These are phyloP conservation scores for Sebastes trivittatus DNA, from an alignment of 2,797 vertebrate genomes.

Conservation along the genomic window DNA sequence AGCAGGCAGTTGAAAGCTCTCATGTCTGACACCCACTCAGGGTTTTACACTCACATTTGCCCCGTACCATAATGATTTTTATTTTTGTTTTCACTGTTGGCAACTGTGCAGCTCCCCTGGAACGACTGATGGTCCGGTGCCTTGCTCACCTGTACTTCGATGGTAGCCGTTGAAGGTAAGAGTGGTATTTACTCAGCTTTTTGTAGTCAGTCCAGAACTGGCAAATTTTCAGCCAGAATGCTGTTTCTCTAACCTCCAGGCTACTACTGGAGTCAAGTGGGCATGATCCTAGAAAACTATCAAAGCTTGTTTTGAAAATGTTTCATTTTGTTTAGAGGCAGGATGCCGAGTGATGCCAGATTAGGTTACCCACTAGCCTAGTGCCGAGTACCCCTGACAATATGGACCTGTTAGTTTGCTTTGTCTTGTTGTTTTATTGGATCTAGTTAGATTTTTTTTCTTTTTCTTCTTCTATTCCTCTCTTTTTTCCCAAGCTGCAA, in stretches of 20 bases:
- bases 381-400: neutral
- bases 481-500: neutral
- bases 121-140: slow-evolving; percentile 50
- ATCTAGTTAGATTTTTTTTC: neutral
- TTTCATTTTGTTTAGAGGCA: slow-evolving; percentile 43
- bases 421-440: neutral
- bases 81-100: slow-evolving; percentile 13
- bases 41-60: slow-evolving; percentile 28
- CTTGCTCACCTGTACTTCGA: slow-evolving; percentile 60
- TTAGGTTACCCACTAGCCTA: slow-evolving; percentile 10
- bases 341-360: slow-evolving; percentile 27
- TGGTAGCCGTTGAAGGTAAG: slow-evolving; percentile 30
- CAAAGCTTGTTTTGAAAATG: slow-evolving; percentile 47
- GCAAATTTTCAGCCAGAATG: slow-evolving; percentile 42
- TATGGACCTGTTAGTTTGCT: slow-evolving; percentile 3
- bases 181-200: slow-evolving; percentile 29
- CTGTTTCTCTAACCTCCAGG: slow-evolving; percentile 46
- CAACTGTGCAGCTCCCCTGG: slow-evolving; percentile 18
- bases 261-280: slow-evolving; percentile 34
- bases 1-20: slow-evolving; percentile 23
- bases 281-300: slow-evolving; percentile 31
- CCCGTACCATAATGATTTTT: slow-evolving; percentile 1
- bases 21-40: slow-evolving; percentile 42
- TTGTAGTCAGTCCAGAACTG: slow-evolving; percentile 49
- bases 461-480: neutral